Conservation (phyloP, 2,797 vertebrate genomes). For the Liasis olivaceus region DNA sequence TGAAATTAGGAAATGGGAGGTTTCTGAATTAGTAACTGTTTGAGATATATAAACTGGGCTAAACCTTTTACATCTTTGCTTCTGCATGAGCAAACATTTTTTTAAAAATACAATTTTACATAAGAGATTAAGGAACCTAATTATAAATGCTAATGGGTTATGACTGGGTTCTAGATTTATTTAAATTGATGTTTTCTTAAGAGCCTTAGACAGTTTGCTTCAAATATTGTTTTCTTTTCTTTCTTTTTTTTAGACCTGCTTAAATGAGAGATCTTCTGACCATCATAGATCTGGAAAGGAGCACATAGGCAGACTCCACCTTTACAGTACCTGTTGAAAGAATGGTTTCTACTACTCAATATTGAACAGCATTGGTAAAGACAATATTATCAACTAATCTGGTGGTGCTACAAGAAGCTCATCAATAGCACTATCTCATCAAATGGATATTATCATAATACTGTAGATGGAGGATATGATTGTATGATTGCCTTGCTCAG, state of each 20-base stretch:
- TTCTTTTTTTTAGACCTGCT: conserved; percentile 70
- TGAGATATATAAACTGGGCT: neutral
- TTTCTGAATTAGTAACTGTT: neutral
- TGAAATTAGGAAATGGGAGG: neutral
- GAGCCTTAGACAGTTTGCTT: neutral
- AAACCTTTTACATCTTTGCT: neutral
- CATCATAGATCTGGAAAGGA: conserved; percentile 58
- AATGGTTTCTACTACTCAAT: conserved; percentile 34
- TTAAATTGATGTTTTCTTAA: neutral
- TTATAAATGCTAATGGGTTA: neutral
- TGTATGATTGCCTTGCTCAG: neutral
- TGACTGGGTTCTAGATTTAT: neutral
- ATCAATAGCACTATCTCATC: neutral
- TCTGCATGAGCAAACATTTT: neutral
- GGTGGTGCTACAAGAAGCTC: neutral
- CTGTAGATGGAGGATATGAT: neutral
- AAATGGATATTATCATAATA: neutral
- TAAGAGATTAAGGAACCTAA: neutral
- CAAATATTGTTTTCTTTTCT: conserved; percentile 30
- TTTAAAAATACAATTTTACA: neutral
- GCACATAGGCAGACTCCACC: conserved; percentile 33
- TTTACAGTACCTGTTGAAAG: conserved; percentile 23
- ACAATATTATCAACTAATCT: neutral
- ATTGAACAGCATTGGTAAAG: conserved; percentile 18
- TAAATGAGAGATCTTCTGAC: conserved; percentile 70